These are phyloP conservation scores for Knipowitschia caucasica DNA, from an alignment of 2,797 vertebrate species.

Conservation along the genomic window DNA sequence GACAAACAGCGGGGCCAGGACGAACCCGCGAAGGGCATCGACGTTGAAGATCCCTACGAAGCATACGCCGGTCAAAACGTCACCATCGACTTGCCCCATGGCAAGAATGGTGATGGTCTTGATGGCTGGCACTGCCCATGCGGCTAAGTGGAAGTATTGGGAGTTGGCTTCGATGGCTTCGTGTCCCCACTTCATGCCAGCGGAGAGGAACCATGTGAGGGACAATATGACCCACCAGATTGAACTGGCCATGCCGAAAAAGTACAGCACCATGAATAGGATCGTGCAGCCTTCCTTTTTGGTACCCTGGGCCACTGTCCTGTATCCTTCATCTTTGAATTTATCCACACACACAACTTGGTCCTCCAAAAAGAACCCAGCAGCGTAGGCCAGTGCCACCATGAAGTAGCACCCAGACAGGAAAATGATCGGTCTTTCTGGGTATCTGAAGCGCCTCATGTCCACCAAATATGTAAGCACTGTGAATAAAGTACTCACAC, in stretches of 20 bases:
- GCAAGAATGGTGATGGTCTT: constrained; percentile 97
- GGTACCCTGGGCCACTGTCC: constrained; percentile 94
- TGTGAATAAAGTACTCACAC: constrained; percentile 93
- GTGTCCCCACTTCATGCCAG: constrained; percentile 98
- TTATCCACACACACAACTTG: constrained; percentile 91
- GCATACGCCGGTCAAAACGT: constrained; percentile 93
- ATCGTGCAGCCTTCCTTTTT: constrained; percentile 99
- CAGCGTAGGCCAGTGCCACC: constrained; percentile 93
- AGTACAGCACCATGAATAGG: constrained; percentile 97
- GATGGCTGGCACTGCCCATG: constrained; percentile 95
- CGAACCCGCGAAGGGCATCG: constrained; percentile 91
- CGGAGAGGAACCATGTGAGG: constrained; percentile 96
- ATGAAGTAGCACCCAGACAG: constrained; percentile 96
- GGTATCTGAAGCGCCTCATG: constrained; percentile 94
- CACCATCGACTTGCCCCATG: constrained; percentile 96
- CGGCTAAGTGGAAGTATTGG: constrained; percentile 96
- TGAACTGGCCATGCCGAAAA: constrained; percentile 94
- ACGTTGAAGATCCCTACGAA: constrained; percentile 95
- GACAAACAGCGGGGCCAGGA: constrained; percentile 92
- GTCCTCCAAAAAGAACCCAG: constrained; percentile 92
- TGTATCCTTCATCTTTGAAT: constrained; percentile 88
- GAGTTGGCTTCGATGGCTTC: constrained; percentile 98
- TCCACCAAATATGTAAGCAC: constrained; percentile 96
- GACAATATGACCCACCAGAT: constrained; percentile 98
- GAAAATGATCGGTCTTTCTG: constrained; percentile 96